phyloP scores from a whole-genome alignment of 2,113 vertebrate species.

The Delphinus delphis region DNA sequence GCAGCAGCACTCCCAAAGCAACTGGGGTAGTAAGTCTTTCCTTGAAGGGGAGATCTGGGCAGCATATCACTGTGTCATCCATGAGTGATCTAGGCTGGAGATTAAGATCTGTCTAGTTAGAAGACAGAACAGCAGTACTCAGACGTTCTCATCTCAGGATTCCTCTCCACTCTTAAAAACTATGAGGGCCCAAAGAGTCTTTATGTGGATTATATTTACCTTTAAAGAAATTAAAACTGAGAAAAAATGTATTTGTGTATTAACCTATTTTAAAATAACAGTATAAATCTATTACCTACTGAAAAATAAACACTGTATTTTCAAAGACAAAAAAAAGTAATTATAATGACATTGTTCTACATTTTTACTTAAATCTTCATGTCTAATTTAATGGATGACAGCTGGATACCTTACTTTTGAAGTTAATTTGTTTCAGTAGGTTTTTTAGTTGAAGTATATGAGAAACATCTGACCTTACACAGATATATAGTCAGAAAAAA shows the following conservation, averaged over 20 bases:
- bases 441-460: background rate
- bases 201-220: background rate
- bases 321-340: background rate
- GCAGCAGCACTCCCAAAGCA: background rate
- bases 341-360: background rate
- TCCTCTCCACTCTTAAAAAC: background rate
- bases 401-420: background rate
- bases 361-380: background rate
- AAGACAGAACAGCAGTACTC: background rate
- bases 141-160: background rate
- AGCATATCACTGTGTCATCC: background rate
- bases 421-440: background rate
- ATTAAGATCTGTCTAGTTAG: background rate
- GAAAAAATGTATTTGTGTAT: background rate
- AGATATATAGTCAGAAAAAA: background rate
- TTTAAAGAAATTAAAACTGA: constrained; percentile 6
- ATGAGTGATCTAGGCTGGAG: background rate
- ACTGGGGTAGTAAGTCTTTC: no score
- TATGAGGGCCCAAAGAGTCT: background rate
- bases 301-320: background rate
- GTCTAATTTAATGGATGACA: background rate
- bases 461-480: background rate
- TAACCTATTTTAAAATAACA: background rate
- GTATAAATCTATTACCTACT: background rate
- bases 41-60: background rate